Conservation (phyloP, 1,140 invertebrate genomes). For the Archivesica marissinica region DNA sequence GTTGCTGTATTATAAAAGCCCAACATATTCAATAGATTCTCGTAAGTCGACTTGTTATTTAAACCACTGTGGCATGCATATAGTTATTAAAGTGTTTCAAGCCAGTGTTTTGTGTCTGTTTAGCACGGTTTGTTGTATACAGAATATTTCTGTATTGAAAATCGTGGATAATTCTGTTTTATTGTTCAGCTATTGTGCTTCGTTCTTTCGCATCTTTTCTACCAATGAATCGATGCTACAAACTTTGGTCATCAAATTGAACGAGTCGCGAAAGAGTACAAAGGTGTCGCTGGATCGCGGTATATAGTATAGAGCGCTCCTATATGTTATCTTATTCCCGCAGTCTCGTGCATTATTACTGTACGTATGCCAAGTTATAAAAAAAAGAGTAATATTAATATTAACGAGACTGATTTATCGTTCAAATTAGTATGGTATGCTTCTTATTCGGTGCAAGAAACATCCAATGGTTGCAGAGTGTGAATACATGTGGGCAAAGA, state of each 20-base stretch:
- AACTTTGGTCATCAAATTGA: conserved; percentile 12
- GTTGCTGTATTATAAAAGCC: conserved; percentile 28
- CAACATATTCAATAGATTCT: conserved; percentile 9
- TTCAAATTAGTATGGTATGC: too few species aligned
- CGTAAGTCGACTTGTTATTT: conserved; percentile 8
- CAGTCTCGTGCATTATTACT: too few species aligned
- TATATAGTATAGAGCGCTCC: too few species aligned
- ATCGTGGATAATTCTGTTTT: conserved; percentile 19
- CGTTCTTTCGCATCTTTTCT: background rate
- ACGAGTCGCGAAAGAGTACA: background rate
- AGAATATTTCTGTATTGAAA: conserved; percentile 36
- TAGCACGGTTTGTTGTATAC: background rate
- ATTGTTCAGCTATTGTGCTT: conserved; percentile 10
- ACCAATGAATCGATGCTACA: conserved; percentile 19
- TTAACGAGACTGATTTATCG: too few species aligned
- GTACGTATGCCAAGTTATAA: too few species aligned
- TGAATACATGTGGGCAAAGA: too few species aligned
- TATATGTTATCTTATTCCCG: too few species aligned
- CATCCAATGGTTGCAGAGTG: too few species aligned
- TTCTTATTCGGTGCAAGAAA: too few species aligned
- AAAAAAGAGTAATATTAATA: too few species aligned
- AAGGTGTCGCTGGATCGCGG: too few species aligned
- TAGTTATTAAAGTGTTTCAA: conserved; percentile 2
- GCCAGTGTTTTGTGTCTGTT: conserved; percentile 11
- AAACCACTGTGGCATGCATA: conserved; percentile 16